phyloP scores from a whole-genome alignment of 2,113 vertebrate species.

The Neolamprologus toae region DNA sequence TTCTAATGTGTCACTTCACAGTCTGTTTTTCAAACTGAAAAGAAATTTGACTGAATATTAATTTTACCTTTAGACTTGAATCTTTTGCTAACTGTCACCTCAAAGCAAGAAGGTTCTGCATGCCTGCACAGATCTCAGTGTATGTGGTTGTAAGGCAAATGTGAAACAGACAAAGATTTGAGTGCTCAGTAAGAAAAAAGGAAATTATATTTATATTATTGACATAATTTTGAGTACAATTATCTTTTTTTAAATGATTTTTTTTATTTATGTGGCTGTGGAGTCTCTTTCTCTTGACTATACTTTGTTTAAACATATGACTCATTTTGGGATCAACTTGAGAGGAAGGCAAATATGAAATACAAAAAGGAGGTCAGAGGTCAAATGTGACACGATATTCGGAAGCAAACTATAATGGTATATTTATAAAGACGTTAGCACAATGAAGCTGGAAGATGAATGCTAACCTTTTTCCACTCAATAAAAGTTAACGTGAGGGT shows the following conservation, averaged over 20 bases:
- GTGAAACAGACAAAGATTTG: neutral
- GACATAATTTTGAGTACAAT: neutral
- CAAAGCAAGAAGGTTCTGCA: neutral
- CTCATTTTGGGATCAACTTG: neutral
- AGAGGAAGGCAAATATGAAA: neutral
- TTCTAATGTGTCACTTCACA: neutral
- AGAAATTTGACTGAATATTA: neutral
- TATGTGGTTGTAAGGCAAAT: neutral
- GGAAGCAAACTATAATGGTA: neutral
- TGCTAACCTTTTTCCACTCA: neutral
- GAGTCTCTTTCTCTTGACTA: neutral
- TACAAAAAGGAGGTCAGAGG: neutral
- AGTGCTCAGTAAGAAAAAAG: neutral
- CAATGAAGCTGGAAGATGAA: neutral
- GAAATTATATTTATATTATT: neutral
- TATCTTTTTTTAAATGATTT: neutral
- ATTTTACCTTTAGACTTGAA: neutral
- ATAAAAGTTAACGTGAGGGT: neutral
- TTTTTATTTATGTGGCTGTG: rapidly evolving
- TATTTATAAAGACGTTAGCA: neutral
- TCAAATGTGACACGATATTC: neutral
- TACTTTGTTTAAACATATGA: rapidly evolving
- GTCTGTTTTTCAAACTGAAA: neutral
- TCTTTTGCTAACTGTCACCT: neutral
- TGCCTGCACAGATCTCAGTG: neutral